Percentiles rank a stretch among this genome's conserved stretches.
Evolutionary conservation across 2,888 invertebrate species (phyloP).

Genomic region (Patella ulyssiponensis): DNA sequence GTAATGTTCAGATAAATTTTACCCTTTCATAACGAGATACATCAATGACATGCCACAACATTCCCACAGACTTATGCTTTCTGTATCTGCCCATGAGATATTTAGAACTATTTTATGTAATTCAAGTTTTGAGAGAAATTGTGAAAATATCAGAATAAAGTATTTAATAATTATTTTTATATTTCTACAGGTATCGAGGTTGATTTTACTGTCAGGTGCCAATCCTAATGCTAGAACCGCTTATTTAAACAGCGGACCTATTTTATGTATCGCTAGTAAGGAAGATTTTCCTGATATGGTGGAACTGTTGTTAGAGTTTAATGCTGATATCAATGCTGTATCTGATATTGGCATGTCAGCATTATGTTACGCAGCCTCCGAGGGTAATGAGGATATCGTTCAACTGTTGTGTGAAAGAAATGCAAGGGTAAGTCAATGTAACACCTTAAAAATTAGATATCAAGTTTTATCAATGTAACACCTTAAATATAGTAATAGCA

Average conservation of each 20-base stretch:
- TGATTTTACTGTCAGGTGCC: constrained; percentile 90
- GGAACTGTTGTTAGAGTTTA: constrained; percentile 89
- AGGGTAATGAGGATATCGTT: constrained; percentile 86
- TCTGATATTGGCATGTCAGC: constrained; percentile 92
- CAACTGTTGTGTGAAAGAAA: constrained; percentile 77
- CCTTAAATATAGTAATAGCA: too few relatives aligned
- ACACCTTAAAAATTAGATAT: too few relatives aligned
- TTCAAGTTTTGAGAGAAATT: too few relatives aligned
- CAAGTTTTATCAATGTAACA: constrained; percentile 7
- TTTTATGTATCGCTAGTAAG: constrained; percentile 89
- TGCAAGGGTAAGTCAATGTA: constrained; percentile 68
- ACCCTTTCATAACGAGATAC: too few relatives aligned
- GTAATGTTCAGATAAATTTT: too few relatives aligned
- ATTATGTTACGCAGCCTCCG: constrained; percentile 87
- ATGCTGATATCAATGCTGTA: constrained; percentile 87
- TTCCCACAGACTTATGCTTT: too few relatives aligned
- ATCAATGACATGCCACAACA: too few relatives aligned
- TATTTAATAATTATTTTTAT: not conserved
- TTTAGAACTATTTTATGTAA: too few relatives aligned
- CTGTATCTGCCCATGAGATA: too few relatives aligned
- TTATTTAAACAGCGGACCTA: constrained; percentile 76
- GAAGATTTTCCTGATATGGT: constrained; percentile 95
- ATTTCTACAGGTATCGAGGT: constrained; percentile 81
- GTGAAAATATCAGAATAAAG: not conserved
- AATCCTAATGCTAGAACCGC: constrained; percentile 88